Percentiles rank a stretch among this genome's conserved stretches.
phyloP scores from a whole-genome alignment of 2,888 invertebrate genomes.

The Tetrapedia diversipes region DNA sequence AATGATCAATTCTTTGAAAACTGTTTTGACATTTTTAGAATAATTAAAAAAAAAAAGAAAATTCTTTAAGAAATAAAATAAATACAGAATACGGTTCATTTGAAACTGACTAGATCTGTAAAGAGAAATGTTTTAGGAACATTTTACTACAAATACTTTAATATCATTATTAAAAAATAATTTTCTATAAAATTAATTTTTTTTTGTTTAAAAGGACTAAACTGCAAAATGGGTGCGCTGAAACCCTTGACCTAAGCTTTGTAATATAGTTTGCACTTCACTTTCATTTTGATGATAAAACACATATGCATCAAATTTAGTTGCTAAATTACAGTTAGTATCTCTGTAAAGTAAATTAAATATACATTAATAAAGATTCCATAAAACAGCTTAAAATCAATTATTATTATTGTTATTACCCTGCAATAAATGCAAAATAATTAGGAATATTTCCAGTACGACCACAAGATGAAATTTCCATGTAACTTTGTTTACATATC shows the following conservation, averaged over 20 bases:
- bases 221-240: slow-evolving; percentile 84
- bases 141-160: not conserved
- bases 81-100: slow-evolving; percentile 10
- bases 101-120: slow-evolving; percentile 40
- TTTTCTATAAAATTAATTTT: slow-evolving; percentile 2
- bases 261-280: slow-evolving; percentile 83
- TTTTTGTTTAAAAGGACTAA: slow-evolving; percentile 64
- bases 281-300: slow-evolving; percentile 82
- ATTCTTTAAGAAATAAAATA: slow-evolving; percentile 2
- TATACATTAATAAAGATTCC: not conserved
- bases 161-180: slow-evolving; percentile 8
- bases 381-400: not conserved
- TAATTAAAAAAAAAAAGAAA: slow-evolving; percentile 2
- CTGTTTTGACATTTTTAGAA: not conserved
- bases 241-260: slow-evolving; percentile 84
- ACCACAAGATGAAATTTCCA: slow-evolving; percentile 88
- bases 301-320: slow-evolving; percentile 83
- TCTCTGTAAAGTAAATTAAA: slow-evolving; percentile 79
- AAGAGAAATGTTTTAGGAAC: slow-evolving; percentile 18
- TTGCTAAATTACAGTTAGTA: slow-evolving; percentile 83
- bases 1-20: not conserved
- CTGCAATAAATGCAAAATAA: slow-evolving; percentile 86
- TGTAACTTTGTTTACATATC: slow-evolving; percentile 85
- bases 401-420: slow-evolving; percentile 81
- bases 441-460: slow-evolving; percentile 84